phyloP scores from a whole-genome alignment of 2,888 invertebrate genomes.

The Auanema freiburgensis region DNA sequence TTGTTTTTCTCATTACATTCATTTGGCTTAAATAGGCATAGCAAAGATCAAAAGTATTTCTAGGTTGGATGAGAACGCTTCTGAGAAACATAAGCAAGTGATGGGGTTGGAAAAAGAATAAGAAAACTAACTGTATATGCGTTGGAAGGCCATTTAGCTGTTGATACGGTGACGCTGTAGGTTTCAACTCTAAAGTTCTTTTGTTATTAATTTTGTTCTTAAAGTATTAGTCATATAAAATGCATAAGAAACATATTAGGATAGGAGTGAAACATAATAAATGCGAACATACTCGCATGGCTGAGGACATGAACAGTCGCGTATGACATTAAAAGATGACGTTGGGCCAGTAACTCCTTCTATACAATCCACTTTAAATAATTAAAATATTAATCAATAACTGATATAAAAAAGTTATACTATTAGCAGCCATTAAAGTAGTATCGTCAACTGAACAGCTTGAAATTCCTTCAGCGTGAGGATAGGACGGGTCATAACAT shows the following conservation, averaged over 20 bases:
- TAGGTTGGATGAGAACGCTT: background rate
- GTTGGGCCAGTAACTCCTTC: slow-evolving; percentile 38
- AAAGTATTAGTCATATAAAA: too few species aligned
- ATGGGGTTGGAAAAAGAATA: too few species aligned
- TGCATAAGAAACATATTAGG: background rate
- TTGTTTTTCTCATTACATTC: slow-evolving; percentile 39
- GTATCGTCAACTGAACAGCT: slow-evolving; percentile 21
- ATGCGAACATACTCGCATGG: slow-evolving; percentile 52
- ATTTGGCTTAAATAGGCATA: slow-evolving; percentile 43
- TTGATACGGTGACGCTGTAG: slow-evolving; percentile 60
- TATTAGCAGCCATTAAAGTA: too few species aligned
- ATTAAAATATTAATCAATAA: background rate
- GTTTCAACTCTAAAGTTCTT: slow-evolving; percentile 44
- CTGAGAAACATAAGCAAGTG: too few species aligned
- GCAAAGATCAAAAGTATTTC: background rate
- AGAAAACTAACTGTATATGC: slow-evolving; percentile 44
- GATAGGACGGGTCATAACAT: slow-evolving; percentile 62
- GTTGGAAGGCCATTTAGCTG: slow-evolving; percentile 60
- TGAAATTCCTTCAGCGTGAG: slow-evolving; percentile 31
- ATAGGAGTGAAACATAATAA: slow-evolving; percentile 7
- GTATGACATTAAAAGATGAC: slow-evolving; percentile 44
- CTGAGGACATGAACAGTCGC: slow-evolving; percentile 57
- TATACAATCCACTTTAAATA: slow-evolving; percentile 49
- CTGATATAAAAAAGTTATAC: slow-evolving; percentile 8
- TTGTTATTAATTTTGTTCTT: too few species aligned